Evolutionary conservation across 23 tunicate species (phyloP), one percentile per base, ranked within the genome.

Genomic region (Trididemnum clinides): DNA sequence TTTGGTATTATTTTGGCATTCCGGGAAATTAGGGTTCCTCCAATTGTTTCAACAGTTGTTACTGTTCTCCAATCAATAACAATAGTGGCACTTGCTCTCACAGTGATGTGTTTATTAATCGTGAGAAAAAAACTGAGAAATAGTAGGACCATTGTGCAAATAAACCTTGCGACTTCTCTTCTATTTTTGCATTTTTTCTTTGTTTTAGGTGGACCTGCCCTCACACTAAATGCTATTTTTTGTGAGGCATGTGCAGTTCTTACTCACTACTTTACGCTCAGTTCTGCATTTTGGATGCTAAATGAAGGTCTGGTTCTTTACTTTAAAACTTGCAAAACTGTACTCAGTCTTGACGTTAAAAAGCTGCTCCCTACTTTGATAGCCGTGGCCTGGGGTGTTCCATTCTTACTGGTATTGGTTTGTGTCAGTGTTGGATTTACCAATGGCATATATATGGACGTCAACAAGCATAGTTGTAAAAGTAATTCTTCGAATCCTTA

Each of bases 261-360:
- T 25, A 77, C 94, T 10, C 94, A 89, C 33, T 77, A 62, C 33
- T 83, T 89, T 65, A 26, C 72, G 2, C 63, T 89, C 4, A 30
- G 83, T 2, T 75, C 94, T 7, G 88, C 88, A 19, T 57, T 89
- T 71, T 89, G 94, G 94, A 89, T 89, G 94, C 39, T 89, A 5
- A 89, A 89, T 49, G 94, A 89, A 49, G 94, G 94, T 4, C 19
- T 76, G 4, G 88, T 89, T 2, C 51, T 89, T 0, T 84, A 84
- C 64, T 35, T 84, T 35, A 89, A 84, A 66, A 84, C 88, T 2
- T 69, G 81, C 66, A 74, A 86, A 33, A 28, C 50, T 5, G 94
- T 88, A 22, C 26, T 89, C 6, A 71, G 78, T 51, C 84, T 89
- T 33, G 54, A 78, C 35, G 50, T 77, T 19, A 76, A 65, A 21